Base-by-base conservation (phyloP, 2,797 vertebrate genomes). In the Phaenicophaeus curvirostris region DNA sequence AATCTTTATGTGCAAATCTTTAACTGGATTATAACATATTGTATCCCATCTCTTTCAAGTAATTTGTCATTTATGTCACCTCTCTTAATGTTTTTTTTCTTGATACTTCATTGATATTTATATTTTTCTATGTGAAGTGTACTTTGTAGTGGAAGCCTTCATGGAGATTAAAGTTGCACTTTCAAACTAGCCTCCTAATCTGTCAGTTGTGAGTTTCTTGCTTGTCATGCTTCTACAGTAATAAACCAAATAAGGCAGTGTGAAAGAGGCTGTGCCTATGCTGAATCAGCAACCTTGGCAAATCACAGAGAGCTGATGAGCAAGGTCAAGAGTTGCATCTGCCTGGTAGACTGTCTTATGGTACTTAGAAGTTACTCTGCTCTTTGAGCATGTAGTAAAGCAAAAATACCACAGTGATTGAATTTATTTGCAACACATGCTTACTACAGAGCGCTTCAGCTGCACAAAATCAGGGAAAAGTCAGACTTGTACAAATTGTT, bases 321-420 rank as follows among this genome's bases (percentile, higher is more conserved):
- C 18, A 66, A 72, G 21, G 46, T n/a, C 42, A 71, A 54, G 62
- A 80, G 13, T 74, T 83, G 5, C 6, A 39, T 77, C 39, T 79
- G 35, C 35, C 62, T 8, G 4, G 35, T 50, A 85, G 63, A 41
- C 44, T 89, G 42, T n/a, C 35, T 67, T 86, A 23, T 17, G 17
- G 78, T 75, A 61, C 33, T 91, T 87, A 84, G 62, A 63, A 80
- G 21, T 90, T 93, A 87, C 69, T 92, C 93, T 83, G 58, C 54
- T 86, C 79, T 82, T 90, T 69, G 80, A 85, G 74, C 67, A 71
- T 2, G 33, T n/a, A 72, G 55, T 50, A 53, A 78, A 75, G 66
- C 15, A 42, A 55, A 93, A 23, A 35, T 37, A 25, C 21, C 15
- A 31, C 20, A 25, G 51, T 55, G 58, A 25, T 55, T 78, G 16